Evolutionary conservation across 2,797 vertebrate genomes (phyloP).

Genomic region (Eulemur albifrons): DNA sequence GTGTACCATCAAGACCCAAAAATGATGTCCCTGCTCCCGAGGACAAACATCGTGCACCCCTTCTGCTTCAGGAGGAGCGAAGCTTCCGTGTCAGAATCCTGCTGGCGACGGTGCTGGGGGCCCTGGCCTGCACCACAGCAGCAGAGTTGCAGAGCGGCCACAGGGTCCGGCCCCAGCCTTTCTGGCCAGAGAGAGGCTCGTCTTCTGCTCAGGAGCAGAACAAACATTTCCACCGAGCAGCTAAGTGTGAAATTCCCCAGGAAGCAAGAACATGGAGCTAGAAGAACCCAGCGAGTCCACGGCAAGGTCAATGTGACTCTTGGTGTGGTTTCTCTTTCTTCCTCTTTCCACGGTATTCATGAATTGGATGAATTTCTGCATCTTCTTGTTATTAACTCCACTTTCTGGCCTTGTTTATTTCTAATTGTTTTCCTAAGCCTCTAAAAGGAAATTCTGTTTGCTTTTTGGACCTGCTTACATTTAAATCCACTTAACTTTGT

Average conservation of each 20-base stretch:
- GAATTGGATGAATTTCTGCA: not conserved
- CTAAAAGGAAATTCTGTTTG: not conserved
- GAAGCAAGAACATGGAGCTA: not conserved
- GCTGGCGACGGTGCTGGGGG: fast-evolving
- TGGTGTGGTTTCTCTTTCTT: not conserved
- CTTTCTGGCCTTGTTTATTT: not conserved
- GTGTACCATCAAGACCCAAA: fast-evolving
- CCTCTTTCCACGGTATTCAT: fast-evolving
- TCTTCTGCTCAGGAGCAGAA: not conserved
- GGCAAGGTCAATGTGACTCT: not conserved
- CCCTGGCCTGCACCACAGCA: not conserved
- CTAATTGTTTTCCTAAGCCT: not conserved
- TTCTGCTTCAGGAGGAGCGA: not conserved
- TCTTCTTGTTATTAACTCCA: not conserved
- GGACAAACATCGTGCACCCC: fast-evolving
- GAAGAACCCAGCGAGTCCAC: not conserved
- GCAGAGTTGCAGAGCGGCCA: not conserved
- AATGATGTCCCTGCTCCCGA: not conserved
- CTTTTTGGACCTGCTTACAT: not conserved
- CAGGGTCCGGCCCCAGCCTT: not conserved
- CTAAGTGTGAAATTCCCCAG: not conserved
- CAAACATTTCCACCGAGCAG: not conserved
- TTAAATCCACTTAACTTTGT: not conserved
- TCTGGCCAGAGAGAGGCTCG: not conserved
- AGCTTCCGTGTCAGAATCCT: not conserved